Base-by-base conservation (phyloP, 2,888 invertebrate genomes). In the Drosophila mettleri region DNA sequence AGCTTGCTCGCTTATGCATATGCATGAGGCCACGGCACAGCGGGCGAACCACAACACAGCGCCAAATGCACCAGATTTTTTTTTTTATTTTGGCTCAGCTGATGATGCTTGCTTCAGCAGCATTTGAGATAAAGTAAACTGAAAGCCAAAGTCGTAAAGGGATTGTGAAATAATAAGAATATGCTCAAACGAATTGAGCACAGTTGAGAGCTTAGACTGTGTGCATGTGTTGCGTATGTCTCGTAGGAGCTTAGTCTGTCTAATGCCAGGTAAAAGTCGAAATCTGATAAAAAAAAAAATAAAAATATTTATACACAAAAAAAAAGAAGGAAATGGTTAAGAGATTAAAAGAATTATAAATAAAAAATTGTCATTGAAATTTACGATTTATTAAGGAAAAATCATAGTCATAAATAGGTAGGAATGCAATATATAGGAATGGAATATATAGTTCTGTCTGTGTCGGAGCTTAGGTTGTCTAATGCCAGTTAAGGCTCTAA, bases 1-100 rank as follows among this genome's bases (percentile, higher is more conserved):
- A 49, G 53, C 62, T 53, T 60, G 59, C 55, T 61, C 63, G 52
- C 82, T 59, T 48, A 63, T 85, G 86, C 82, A 80, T 67, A 86
- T 83, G 69, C 60, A 78, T 74, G 69, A 69, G 65, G 49, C 22
- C 33, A 51, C 39, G 38, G 18, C 39, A 48, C 10, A 38, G 27
- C 38, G 18, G 10, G 36, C 36, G 16, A 39, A 18, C 45, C 43
- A 2, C 49, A 62, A 69, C 20, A 41, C 20, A 33, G 43, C 33
- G 27, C 39, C 48, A n/a, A 43, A 57, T 74, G 70, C 69, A 64
- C 57, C 41, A 78, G 79, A 78, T 6, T 29, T 6, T 2, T 3
- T 20, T 7, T 18, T 18, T 16, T 14, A 31, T 31, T 64, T 51
- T 41, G 48, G 27, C 48, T 59, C n/a, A 57, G 57, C 33, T 57